These are phyloP conservation scores for Axea sp. DNA, from an alignment of 2,888 invertebrate species.

Conservation along the genomic window DNA sequence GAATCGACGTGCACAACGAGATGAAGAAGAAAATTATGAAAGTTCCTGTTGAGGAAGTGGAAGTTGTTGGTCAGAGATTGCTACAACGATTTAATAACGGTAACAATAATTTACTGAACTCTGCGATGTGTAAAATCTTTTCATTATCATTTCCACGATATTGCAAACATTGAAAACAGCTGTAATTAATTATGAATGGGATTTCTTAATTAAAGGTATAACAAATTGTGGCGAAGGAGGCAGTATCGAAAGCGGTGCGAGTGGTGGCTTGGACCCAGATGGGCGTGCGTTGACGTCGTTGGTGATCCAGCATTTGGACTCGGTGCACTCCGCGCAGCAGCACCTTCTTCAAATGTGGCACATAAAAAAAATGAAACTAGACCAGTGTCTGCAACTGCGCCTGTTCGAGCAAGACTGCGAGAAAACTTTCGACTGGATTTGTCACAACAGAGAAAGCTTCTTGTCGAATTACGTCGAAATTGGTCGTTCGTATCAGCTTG, in stretches of 20 bases:
- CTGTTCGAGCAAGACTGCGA: slow-evolving; percentile 98
- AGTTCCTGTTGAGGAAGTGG: slow-evolving; percentile 95
- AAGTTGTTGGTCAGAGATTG: slow-evolving; percentile 89
- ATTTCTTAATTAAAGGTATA: slow-evolving; percentile 69
- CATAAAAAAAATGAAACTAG: slow-evolving; percentile 94
- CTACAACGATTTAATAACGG: slow-evolving; percentile 82
- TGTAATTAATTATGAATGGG: no score
- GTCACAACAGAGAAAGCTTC: slow-evolving; percentile 96
- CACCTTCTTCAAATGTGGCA: slow-evolving; percentile 97
- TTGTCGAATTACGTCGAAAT: slow-evolving; percentile 98
- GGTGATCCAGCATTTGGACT: slow-evolving; percentile 90
- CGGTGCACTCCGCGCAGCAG: slow-evolving; percentile 93
- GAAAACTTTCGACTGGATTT: slow-evolving; percentile 99
- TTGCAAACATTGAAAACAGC: no score
- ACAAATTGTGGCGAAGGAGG: slow-evolving; percentile 81
- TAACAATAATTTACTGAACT: no score
- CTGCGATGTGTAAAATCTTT: no score
- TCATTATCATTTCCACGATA: no score
- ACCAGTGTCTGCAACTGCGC: slow-evolving; percentile 97
- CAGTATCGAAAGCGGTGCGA: slow-evolving; percentile 87
- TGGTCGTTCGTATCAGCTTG: slow-evolving; percentile 93
- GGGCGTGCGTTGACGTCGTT: slow-evolving; percentile 83
- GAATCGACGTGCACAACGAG: slow-evolving; percentile 95
- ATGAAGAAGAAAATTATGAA: slow-evolving; percentile 96
- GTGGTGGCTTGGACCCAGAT: slow-evolving; percentile 85